Conservation (phyloP, 2,797 vertebrate species). For the Spondyliosoma cantharus region DNA sequence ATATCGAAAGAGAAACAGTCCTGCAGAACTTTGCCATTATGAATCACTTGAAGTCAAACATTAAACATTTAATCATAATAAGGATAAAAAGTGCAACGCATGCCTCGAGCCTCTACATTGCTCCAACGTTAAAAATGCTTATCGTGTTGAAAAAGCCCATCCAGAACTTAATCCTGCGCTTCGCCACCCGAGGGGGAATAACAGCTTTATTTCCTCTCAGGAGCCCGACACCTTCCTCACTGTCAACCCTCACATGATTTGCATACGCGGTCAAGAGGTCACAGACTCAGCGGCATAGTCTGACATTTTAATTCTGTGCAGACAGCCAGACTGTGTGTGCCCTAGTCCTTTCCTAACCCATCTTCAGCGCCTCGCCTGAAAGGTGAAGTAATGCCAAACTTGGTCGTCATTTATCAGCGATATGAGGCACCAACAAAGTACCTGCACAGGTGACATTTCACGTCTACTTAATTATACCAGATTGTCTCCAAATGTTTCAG, state of each 20-base stretch:
- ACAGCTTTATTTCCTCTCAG: constrained; percentile 63
- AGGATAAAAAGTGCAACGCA: constrained; percentile 55
- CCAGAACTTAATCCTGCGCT: constrained; percentile 51
- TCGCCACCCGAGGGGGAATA: constrained; percentile 51
- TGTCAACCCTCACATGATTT: constrained; percentile 70
- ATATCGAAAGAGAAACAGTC: not conserved
- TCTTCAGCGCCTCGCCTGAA: constrained; percentile 40
- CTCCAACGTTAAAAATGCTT: constrained; percentile 54
- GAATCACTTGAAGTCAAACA: constrained; percentile 48
- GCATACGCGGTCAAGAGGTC: constrained; percentile 77
- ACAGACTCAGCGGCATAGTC: constrained; percentile 58
- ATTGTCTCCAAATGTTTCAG: not conserved
- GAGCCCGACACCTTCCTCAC: constrained; percentile 58
- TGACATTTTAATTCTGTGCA: constrained; percentile 80
- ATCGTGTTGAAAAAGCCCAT: constrained; percentile 47
- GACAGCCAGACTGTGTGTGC: constrained; percentile 57
- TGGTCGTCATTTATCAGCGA: constrained; percentile 25
- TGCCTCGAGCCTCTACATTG: constrained; percentile 45
- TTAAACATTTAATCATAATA: constrained; percentile 48
- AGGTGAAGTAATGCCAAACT: constrained; percentile 35
- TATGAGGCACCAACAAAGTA: constrained; percentile 13
- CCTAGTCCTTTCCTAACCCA: constrained; percentile 45
- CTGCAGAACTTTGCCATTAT: constrained; percentile 1
- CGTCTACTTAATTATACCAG: no score
- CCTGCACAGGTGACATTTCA: not conserved